These are phyloP conservation scores for Falcaria lacertinaria DNA, from an alignment of 2,888 invertebrate species.

Conservation along the genomic window DNA sequence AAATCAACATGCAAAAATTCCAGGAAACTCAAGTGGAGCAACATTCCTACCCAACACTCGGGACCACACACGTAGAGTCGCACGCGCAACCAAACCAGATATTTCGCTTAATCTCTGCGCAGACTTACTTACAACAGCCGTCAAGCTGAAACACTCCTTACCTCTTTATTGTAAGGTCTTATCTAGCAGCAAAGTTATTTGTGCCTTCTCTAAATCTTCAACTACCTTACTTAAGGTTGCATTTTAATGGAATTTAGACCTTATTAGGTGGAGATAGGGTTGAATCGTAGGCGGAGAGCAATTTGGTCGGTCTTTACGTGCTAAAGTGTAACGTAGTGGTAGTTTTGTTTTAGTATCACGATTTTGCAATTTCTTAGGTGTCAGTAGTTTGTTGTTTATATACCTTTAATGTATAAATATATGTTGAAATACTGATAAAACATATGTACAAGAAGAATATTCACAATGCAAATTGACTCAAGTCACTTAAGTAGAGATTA, in stretches of 20 bases:
- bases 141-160: constrained; percentile 13
- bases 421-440: no score
- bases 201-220: constrained; percentile 6
- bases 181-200: neutral
- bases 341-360: constrained; percentile 44
- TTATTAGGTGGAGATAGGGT: constrained; percentile 1
- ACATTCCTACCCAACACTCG: constrained; percentile 13
- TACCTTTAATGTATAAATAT: no score
- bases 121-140: constrained; percentile 13
- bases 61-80: constrained; percentile 41
- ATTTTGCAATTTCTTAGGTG: constrained; percentile 40
- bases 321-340: constrained; percentile 28
- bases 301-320: constrained; percentile 12
- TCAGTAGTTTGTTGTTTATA: constrained; percentile 20
- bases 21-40: constrained; percentile 29
- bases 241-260: constrained; percentile 5
- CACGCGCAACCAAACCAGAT: constrained; percentile 26
- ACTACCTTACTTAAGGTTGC: neutral
- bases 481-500: no score
- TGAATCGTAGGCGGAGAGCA: neutral
- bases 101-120: constrained; percentile 36
- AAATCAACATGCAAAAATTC: no score
- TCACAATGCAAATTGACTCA: no score
- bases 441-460: no score
- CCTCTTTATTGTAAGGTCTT: neutral